These are phyloP conservation scores for Pachycephala philippinensis DNA, from an alignment of 2,113 vertebrate genomes.

Conservation along the genomic window DNA sequence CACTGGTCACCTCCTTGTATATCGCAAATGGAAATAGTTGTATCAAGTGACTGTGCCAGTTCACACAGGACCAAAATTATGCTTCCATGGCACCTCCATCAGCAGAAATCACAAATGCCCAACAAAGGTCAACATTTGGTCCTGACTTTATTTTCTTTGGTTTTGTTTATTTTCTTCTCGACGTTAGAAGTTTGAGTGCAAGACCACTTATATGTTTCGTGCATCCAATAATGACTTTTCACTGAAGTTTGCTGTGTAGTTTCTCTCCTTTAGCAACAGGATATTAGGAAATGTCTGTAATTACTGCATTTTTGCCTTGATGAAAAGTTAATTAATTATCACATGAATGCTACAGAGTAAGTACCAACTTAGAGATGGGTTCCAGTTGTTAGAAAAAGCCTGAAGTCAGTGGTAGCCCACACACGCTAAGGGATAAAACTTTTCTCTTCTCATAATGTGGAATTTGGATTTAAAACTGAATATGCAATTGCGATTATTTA, in stretches of 20 bases:
- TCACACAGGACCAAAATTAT: background rate
- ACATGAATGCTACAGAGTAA: background rate
- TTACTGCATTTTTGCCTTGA: background rate
- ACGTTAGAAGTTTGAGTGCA: background rate
- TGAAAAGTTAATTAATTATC: background rate
- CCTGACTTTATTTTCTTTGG: background rate
- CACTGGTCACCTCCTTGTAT: background rate
- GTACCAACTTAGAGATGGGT: background rate
- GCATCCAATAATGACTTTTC: background rate
- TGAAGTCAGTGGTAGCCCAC: background rate
- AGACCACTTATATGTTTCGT: background rate
- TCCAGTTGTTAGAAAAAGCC: background rate
- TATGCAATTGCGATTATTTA: background rate
- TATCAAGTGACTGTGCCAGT: background rate
- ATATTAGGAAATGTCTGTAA: background rate
- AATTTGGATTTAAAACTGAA: background rate
- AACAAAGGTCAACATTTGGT: background rate
- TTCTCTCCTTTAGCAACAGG: background rate
- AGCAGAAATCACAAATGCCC: background rate
- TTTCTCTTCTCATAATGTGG: background rate
- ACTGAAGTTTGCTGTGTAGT: background rate
- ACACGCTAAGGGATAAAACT: background rate
- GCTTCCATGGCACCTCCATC: background rate
- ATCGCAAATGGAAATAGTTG: background rate
- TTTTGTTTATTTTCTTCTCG: background rate